Evolutionary conservation across 1,140 invertebrate genomes (phyloP), one percentile per base, ranked within the genome.

Genomic region (Leucophenga varia): DNA sequence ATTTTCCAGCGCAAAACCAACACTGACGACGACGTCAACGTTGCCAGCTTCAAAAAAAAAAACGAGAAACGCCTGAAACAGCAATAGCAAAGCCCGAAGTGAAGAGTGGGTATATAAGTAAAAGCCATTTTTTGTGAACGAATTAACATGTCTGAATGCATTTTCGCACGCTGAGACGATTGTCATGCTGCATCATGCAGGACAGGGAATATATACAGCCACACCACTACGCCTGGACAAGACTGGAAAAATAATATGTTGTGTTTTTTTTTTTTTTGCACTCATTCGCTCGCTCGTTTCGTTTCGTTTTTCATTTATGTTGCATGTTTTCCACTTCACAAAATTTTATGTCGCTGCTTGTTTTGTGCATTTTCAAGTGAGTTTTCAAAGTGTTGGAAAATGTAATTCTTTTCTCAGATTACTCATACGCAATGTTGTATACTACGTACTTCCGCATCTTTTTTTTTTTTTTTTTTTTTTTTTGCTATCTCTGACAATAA

Each of bases 331-430:
- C 63, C 63, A 67, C 63, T 65, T 65, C 63, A 65, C 63, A 65
- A 63, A 59, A 67, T 65, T 65, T 65, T 65, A 65, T 65, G 59
- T 65, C 57, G 61, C 61, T 64, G n/a, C n/a, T n/a, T n/a, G n/a
- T n/a, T n/a, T n/a, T n/a, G n/a, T n/a, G n/a, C n/a, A n/a, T n/a
- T n/a, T n/a, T n/a, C n/a, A n/a, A n/a, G n/a, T n/a, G n/a, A n/a
- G n/a, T n/a, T n/a, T n/a, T n/a, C 63, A 65, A n/a, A 65, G 63
- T 65, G 63, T 67, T 65, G 63, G 63, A 67, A 67, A 65, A 65
- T 67, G 67, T 63, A 65, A 65, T 65, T 65, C 12, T n/a, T 20
- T 38, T 35, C 44, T 39, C 35, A 13, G 44, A n/a, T n/a, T n/a
- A n/a, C n/a, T n/a, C n/a, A n/a, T n/a, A n/a, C n/a, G 2, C 19